A percentile compares a stretch with the other conserved stretches of the same genome.
phyloP scores from a whole-genome alignment of 2,113 vertebrate genomes.

The Emydura subglobosa region DNA sequence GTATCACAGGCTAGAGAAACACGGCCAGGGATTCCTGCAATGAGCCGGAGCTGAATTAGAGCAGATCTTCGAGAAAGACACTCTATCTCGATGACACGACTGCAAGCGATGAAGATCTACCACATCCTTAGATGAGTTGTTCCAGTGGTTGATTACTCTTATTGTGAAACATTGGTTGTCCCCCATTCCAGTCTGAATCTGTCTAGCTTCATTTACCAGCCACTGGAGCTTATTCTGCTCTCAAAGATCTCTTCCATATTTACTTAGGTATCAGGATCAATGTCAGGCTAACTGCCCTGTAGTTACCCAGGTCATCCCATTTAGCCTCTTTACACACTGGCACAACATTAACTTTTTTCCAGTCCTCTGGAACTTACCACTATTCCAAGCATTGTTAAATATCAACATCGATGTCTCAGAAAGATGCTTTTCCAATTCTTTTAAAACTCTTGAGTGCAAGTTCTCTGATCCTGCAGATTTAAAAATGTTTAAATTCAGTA shows the following conservation, averaged over 20 bases:
- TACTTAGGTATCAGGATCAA: neutral
- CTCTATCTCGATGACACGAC: neutral
- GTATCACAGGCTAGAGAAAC: neutral
- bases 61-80: neutral
- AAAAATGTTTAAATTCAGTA: neutral
- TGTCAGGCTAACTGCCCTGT: neutral
- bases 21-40: neutral
- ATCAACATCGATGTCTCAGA: neutral
- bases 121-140: neutral
- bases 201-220: neutral
- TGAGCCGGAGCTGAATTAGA: neutral
- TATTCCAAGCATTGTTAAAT: neutral
- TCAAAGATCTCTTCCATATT: neutral
- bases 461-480: neutral
- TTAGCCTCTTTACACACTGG: neutral
- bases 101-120: neutral
- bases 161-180: neutral
- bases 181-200: neutral
- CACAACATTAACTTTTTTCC: neutral
- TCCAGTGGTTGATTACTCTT: neutral
- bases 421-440: neutral
- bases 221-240: neutral
- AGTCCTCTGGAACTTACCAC: neutral
- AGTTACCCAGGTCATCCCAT: neutral
- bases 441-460: neutral